A percentile compares a stretch with the other conserved stretches of the same genome.
These are phyloP conservation scores for Euschistus heros DNA, from an alignment of 1,140 invertebrate genomes.

Conservation along the genomic window DNA sequence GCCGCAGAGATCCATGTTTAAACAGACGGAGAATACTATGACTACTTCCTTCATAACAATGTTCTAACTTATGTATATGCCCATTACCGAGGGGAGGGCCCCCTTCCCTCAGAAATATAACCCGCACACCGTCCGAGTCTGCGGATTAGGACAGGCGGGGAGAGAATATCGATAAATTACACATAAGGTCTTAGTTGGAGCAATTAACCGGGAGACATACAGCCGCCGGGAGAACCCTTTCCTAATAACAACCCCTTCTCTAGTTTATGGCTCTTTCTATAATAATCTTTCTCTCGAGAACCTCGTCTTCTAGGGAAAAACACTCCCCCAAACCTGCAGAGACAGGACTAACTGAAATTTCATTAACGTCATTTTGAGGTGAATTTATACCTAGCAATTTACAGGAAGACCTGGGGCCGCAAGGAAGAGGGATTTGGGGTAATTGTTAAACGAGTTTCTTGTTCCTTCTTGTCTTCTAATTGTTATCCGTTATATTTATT, in stretches of 20 bases:
- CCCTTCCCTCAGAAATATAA: not conserved
- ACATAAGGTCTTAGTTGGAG: conserved; percentile 6
- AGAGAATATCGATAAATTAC: conserved; percentile 11
- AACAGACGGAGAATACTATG: conserved; percentile 10
- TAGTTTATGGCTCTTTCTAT: not conserved
- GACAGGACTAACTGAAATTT: conserved; percentile 34
- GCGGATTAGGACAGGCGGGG: not conserved
- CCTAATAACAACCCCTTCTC: not conserved
- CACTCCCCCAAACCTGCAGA: not conserved
- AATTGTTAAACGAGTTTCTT: conserved; percentile 6
- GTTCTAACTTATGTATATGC: conserved; percentile 13
- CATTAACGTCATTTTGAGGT: conserved; percentile 44
- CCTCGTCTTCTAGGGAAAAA: not conserved
- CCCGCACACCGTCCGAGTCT: not conserved
- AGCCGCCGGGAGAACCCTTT: not conserved
- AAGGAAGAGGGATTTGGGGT: not conserved
- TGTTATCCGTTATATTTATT: not conserved
- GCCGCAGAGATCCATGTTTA: conserved; percentile 3
- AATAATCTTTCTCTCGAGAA: conserved; percentile 2
- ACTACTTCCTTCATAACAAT: conserved; percentile 5
- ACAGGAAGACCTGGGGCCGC: not conserved
- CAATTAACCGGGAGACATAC: conserved; percentile 3
- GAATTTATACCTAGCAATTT: conserved; percentile 43
- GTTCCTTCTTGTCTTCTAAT: not conserved
- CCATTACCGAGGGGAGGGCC: not conserved